These are phyloP conservation scores for Ormyrus rosae DNA, from an alignment of 2,888 invertebrate species.

Conservation along the genomic window DNA sequence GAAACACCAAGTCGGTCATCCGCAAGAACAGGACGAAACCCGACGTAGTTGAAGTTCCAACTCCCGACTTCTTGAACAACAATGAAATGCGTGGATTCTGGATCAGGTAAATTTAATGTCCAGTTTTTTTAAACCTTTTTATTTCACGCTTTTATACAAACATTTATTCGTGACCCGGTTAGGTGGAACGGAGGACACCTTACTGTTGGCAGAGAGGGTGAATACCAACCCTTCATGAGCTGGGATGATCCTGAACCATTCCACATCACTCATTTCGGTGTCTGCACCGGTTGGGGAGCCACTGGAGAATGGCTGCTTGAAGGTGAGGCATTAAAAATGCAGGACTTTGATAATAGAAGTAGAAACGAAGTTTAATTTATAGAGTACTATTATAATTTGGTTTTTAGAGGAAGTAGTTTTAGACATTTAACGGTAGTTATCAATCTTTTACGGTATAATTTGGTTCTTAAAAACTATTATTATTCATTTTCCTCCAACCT, in stretches of 20 bases:
- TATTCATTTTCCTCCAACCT: too few relatives aligned
- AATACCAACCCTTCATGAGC: constrained; percentile 84
- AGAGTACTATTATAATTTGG: too few relatives aligned
- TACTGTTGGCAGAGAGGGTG: constrained; percentile 85
- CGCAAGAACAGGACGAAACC: constrained; percentile 87
- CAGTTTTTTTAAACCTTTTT: not conserved
- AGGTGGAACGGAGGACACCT: constrained; percentile 74
- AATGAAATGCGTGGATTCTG: constrained; percentile 90
- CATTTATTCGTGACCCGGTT: not conserved
- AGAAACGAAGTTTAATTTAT: too few relatives aligned
- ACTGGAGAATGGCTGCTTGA: constrained; percentile 89
- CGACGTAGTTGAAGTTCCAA: constrained; percentile 83
- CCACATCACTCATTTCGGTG: constrained; percentile 85
- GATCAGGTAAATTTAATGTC: constrained; percentile 80
- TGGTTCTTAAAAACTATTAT: too few relatives aligned
- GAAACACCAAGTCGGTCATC: constrained; percentile 89
- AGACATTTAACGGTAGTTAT: too few relatives aligned
- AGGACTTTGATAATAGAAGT: too few relatives aligned
- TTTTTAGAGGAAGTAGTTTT: too few relatives aligned
- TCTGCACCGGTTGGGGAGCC: constrained; percentile 93
- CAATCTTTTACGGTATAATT: too few relatives aligned
- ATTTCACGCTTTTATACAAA: too few relatives aligned
- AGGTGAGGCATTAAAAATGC: constrained; percentile 76
- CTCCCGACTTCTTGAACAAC: constrained; percentile 84
- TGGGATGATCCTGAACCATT: constrained; percentile 85